Conservation (phyloP, 2,113 vertebrate genomes). For the Burhinus oedicnemus region DNA sequence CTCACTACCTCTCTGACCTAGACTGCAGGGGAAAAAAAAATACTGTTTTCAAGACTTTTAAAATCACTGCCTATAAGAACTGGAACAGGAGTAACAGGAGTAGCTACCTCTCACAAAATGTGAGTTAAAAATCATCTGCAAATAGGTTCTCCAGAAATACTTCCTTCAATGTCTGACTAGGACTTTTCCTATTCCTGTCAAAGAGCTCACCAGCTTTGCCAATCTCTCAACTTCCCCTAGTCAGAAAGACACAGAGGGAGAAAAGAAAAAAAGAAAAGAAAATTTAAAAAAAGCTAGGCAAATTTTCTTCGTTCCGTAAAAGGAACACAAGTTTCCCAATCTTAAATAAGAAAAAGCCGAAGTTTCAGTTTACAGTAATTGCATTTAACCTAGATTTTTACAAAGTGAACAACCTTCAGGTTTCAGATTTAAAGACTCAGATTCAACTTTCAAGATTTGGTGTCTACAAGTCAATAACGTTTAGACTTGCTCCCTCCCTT, state of each 20-base stretch:
- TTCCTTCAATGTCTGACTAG: not conserved
- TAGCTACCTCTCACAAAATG: not conserved
- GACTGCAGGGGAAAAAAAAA: not conserved
- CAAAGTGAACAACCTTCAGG: not conserved
- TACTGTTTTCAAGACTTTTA: not conserved
- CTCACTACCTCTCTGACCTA: not conserved
- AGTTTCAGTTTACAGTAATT: not conserved
- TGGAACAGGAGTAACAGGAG: not conserved
- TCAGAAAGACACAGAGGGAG: accelerated
- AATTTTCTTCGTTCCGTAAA: not conserved
- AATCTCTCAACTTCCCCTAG: not conserved
- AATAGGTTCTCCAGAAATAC: not conserved
- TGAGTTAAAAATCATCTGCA: not conserved
- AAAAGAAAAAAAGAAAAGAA: not conserved
- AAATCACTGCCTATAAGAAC: not conserved
- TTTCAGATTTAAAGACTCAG: not conserved
- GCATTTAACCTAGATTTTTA: not conserved
- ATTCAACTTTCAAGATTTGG: not conserved
- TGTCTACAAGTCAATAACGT: not conserved
- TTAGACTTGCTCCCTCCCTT: not conserved
- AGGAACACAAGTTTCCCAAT: not conserved
- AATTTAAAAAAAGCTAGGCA: not conserved
- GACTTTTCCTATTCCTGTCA: not conserved
- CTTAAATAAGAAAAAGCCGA: not conserved
- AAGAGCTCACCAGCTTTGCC: not conserved